These are phyloP conservation scores for Pogonocichla stellata DNA, from an alignment of 2,113 vertebrate genomes.

Conservation along the genomic window DNA sequence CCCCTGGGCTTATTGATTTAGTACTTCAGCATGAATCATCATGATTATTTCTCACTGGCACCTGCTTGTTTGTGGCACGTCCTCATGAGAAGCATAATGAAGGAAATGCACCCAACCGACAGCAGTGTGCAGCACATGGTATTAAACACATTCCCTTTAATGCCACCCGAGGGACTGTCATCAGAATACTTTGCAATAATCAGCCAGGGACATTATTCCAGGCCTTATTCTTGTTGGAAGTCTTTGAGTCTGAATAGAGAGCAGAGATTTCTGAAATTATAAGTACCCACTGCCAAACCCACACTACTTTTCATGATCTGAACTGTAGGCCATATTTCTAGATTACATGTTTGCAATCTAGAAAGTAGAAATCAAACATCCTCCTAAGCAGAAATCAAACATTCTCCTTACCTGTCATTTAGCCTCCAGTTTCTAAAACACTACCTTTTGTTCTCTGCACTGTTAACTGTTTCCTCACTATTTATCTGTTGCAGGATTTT, in stretches of 20 bases:
- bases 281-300: background rate
- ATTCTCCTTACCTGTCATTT: conserved; percentile 13
- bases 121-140: background rate
- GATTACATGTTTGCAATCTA: conserved; percentile 5
- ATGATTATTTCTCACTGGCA: background rate
- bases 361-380: conserved; percentile 6
- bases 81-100: background rate
- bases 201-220: background rate
- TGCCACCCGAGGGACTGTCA: background rate
- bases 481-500: background rate
- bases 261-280: conserved; percentile 5
- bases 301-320: background rate
- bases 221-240: background rate
- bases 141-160: background rate
- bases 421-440: background rate
- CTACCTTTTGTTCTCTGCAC: background rate
- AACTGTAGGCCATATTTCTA: background rate
- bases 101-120: background rate
- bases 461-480: background rate
- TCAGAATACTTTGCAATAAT: background rate
- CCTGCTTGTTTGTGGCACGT: background rate
- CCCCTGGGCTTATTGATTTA: background rate
- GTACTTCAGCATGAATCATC: background rate
- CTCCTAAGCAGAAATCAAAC: no score
- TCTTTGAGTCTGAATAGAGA: background rate